phyloP scores from a whole-genome alignment of 2,113 vertebrate genomes.

The Proteles cristata region DNA sequence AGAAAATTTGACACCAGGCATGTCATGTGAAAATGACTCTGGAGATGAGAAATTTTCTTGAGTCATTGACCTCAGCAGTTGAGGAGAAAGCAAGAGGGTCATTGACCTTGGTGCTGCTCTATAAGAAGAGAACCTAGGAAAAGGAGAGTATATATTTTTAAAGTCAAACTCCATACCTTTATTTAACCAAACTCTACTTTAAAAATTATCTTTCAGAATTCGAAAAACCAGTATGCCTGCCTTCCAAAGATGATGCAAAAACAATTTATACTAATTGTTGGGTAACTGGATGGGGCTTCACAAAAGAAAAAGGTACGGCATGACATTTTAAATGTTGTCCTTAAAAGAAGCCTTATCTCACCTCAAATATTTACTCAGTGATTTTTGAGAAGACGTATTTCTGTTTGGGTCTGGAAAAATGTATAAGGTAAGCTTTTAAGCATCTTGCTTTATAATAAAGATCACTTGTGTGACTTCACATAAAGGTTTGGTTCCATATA shows the following conservation, averaged over 20 bases:
- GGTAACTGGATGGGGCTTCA: conserved; percentile 89
- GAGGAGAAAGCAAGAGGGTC: not conserved
- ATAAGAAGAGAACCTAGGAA: not conserved
- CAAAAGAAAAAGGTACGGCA: conserved; percentile 85
- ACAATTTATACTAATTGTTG: conserved; percentile 83
- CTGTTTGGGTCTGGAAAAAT: not conserved
- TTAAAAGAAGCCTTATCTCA: not conserved
- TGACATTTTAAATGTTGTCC: not conserved
- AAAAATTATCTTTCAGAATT: conserved; percentile 80
- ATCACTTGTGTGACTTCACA: not conserved
- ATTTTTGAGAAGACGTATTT: not conserved
- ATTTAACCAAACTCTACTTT: conserved; percentile 53
- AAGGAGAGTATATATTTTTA: not conserved
- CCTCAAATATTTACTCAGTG: not conserved
- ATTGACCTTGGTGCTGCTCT: not conserved
- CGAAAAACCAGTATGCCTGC: conserved; percentile 86
- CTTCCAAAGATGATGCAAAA: conserved; percentile 77
- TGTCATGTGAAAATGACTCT: not conserved
- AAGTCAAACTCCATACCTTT: not conserved
- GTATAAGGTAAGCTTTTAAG: not conserved
- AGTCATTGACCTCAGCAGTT: not conserved
- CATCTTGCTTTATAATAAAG: not conserved
- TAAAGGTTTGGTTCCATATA: not conserved
- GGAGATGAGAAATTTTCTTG: not conserved
- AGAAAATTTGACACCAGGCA: not conserved